Evolutionary conservation across 92 coral and sea anemone genomes (phyloP), one percentile per base, ranked within the genome.

Genomic region (Epizoanthus illoricatus): DNA sequence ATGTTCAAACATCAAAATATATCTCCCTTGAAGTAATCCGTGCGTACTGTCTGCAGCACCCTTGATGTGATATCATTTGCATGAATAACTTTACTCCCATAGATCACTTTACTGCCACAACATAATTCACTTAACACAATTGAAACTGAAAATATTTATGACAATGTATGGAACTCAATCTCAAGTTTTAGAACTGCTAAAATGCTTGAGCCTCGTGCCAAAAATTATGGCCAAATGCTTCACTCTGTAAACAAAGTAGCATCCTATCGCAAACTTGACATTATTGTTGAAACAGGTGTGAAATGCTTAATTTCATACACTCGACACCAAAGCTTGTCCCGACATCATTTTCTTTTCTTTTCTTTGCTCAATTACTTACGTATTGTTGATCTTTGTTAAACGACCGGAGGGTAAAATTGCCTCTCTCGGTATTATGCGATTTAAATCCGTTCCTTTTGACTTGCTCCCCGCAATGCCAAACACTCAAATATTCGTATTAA

Each of bases 321-420:
- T 74, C 55, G 81, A 58, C 68, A 75, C 56, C 56, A 52, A 52
- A 52, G 56, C 56, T 52, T 9, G 68, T 78, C 65, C 71, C 45
- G 67, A 64, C 71, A 62, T 43, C 70, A 62, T 10, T 33, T 68
- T 68, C 13, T 24, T 57, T 43, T 19, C 54, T 78, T 63, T 78
- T 78, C 60, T 78, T 78, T 78, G 60, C 60, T 68, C 82, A 78
- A 78, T 78, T 78, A 64, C 82, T 64, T 63, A 21, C 20, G 81
- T 7, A 61, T 49, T 40, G 81, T 61, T 62, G 47, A 43, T 19
- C 43, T 78, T 63, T 62, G 57, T 63, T 63, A 62, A 65, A 76
- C 21, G 28, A 69, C 12, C 24, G 36, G 52, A 76, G 17, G 52
- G 43, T 61, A 42, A 62, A 43, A 41, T 41, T 76, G 40, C 20